Base-by-base conservation (phyloP, 2,113 vertebrate species). In the Neofelis nebulosa region DNA sequence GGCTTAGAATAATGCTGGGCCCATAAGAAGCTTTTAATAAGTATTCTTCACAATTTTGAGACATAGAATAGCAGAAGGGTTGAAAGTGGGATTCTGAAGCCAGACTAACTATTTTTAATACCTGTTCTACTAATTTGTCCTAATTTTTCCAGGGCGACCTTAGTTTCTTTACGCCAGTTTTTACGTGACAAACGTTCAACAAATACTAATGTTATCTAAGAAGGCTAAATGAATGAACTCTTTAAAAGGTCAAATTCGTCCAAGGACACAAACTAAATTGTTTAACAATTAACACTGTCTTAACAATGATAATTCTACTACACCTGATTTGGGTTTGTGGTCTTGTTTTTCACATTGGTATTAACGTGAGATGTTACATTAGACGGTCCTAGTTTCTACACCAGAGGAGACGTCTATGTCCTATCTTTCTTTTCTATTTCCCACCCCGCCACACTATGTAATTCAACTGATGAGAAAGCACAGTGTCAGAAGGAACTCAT, bases 21-120 rank as follows among this genome's bases (percentile, higher is more conserved):
- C 27, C 45, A 25, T 31, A 21, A 11, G 23, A 80, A 89, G 15
- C 31, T 93, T 84, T 91, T 29, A 71, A 38, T 92, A 85, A 94
- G 48, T 41, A 95, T 65, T 52, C 74, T 5, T 80, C 36, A 68
- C 33, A 88, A 15, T 63, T 88, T 88, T 91, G 52, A 83, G 45
- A 74, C 33, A 61, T 4, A 89, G n/a, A 1, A 68, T 41, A 68
- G 10, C 33, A 74, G 61, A 13, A 25, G 68, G 8, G 25, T 29
- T 95, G 61, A 83, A 91, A 84, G 55, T 41, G 33, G 41, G 23
- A 66, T 21, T 84, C 78, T 48, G 76, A 96, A 86, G 12, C 25
- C 13, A 76, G 8, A 33, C 36, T 85, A 80, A 29, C n/a, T 76
- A 83, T 0, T 91, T 91, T 41, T 76, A 61, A 92, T 79, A 13